Base-by-base conservation (phyloP, 35 echinoderm and acorn worm genomes). In the Nesometra sesokonis region DNA sequence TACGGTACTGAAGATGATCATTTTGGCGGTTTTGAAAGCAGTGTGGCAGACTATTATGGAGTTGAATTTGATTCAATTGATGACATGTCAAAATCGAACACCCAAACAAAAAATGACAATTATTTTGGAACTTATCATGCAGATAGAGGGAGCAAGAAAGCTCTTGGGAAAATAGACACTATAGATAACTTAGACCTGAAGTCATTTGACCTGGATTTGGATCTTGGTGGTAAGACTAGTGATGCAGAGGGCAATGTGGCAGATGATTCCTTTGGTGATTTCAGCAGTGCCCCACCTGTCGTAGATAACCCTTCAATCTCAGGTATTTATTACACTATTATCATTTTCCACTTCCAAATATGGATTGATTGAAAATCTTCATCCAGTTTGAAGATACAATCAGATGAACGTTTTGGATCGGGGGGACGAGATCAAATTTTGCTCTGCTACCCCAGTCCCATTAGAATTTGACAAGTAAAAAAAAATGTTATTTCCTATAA, bases 51-150 rank as follows among this genome's bases (percentile, higher is more conserved):
- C 17, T 52, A 83, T 17, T 89, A 89, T 77, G 87, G 87, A 9
- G 82, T 89, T 38, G 87, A 89, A 76, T 83, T 89, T 77, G 87
- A 89, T 83, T 35, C 87, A 29, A 46, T 88, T 30, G 87, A 80
- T 43, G 52, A 23, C 46, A 35, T 17, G 35, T 77, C 46, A 76
- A 82, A 35, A 81, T 67, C 46, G 57, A 78, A n/a, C 34, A 9
- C 5, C 36, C 80, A 85, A 30, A 37, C 35, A 0, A 83, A 37
- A 17, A 83, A 83, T 39, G 17, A 11, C 8, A 83, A 83, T 0
- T 17, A 39, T 35, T 83, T 38, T 30, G 81, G 37, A 30, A 37
- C 81, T 35, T 83, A 35, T 8, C n/a, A 38, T 17, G 34, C 34
- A 30, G 35, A 39, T 83, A 21, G 11, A 46, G 76, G 17, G 33